A percentile compares a stretch with the other conserved stretches of the same genome.
phyloP scores from a whole-genome alignment of 2,888 invertebrate species.

The Acanthosepion lycidas region DNA sequence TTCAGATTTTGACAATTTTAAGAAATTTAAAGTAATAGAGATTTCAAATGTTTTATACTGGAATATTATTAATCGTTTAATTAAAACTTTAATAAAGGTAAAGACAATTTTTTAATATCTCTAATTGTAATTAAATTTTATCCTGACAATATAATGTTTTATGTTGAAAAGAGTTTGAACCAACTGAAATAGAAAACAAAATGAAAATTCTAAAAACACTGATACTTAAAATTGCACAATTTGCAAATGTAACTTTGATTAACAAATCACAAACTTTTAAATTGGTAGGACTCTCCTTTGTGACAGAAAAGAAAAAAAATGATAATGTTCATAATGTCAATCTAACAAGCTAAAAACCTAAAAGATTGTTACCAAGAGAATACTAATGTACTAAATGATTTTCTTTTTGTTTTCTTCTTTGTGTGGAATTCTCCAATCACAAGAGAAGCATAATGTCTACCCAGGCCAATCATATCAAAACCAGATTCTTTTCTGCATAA shows the following conservation, averaged over 20 bases:
- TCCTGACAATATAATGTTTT: background rate
- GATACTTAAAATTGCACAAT: background rate
- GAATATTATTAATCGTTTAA: background rate
- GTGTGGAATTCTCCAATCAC: background rate
- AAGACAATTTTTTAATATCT: background rate
- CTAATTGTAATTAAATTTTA: background rate
- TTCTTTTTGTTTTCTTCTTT: background rate
- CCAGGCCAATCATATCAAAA: constrained; percentile 12
- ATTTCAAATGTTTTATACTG: background rate
- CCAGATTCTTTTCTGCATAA: background rate
- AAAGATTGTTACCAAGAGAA: background rate
- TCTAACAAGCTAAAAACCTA: background rate
- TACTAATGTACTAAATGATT: background rate
- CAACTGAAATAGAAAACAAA: background rate
- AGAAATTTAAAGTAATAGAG: background rate
- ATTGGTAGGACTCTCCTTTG: background rate
- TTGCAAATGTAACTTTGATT: background rate
- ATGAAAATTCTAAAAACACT: background rate
- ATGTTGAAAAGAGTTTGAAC: background rate
- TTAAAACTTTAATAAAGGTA: background rate
- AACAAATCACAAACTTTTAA: background rate
- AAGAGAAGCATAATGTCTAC: background rate
- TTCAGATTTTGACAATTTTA: background rate
- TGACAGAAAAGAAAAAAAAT: background rate
- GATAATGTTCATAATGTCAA: background rate